Percentiles rank a stretch among this genome's conserved stretches.
phyloP scores from a whole-genome alignment of 2,113 vertebrate species.

The Oncorhynchus kisutch region DNA sequence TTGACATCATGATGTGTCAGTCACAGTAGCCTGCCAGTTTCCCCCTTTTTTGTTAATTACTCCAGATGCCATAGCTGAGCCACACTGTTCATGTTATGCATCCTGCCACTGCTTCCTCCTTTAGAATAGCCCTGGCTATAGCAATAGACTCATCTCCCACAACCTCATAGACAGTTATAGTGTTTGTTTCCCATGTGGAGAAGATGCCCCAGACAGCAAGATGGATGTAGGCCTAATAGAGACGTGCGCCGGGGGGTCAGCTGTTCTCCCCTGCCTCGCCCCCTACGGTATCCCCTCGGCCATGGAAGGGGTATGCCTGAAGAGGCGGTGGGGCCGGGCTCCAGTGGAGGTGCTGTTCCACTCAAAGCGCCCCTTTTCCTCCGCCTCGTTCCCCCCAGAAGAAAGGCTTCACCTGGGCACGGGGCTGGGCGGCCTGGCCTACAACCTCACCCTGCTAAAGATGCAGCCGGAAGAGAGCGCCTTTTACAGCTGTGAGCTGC shows the following conservation, averaged over 20 bases:
- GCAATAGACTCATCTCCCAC: not conserved
- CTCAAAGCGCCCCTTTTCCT: conserved; percentile 29
- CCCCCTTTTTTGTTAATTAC: too few species aligned
- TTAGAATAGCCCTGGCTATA: not conserved
- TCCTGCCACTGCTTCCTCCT: conserved; percentile 1
- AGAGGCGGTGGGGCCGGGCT: conserved; percentile 20
- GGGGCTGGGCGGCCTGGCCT: conserved; percentile 39
- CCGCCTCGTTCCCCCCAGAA: conserved; percentile 18
- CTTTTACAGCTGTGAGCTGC: conserved; percentile 68
- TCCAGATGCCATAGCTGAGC: too few species aligned
- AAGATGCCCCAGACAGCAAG: conserved; percentile 6
- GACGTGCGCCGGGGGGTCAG: conserved; percentile 56
- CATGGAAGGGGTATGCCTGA: conserved; percentile 59
- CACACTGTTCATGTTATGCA: not conserved
- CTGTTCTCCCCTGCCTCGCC: conserved; percentile 51
- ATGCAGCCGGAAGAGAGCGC: conserved; percentile 62
- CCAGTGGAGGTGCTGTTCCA: conserved; percentile 59
- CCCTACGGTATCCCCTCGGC: not conserved
- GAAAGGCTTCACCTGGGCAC: conserved; percentile 38
- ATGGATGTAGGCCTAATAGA: conserved; percentile 36
- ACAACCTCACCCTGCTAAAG: conserved; percentile 57
- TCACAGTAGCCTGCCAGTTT: too few species aligned
- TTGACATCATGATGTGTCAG: too few species aligned
- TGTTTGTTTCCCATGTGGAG: conserved; percentile 30
- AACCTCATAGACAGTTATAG: conserved; percentile 1